phyloP scores from a whole-genome alignment of 2,113 vertebrate species.

The Abramis brama region DNA sequence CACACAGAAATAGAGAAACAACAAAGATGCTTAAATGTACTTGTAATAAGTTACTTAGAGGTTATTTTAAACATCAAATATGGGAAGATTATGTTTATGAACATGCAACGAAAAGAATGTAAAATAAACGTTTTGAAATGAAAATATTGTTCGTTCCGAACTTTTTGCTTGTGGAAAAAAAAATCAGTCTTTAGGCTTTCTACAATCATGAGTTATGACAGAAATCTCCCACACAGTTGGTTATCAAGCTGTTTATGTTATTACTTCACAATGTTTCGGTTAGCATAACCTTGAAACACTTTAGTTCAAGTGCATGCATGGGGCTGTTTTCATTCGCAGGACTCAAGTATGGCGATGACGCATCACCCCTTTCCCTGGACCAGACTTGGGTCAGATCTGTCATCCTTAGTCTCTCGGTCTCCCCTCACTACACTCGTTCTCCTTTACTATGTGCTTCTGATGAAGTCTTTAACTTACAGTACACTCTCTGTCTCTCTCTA shows the following conservation, averaged over 20 bases:
- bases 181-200: slow-evolving; percentile 62
- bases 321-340: slow-evolving; percentile 75
- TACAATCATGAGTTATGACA: slow-evolving; percentile 75
- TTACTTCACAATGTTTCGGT: slow-evolving; percentile 79
- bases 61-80: not conserved
- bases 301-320: slow-evolving; percentile 76
- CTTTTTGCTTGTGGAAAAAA: slow-evolving; percentile 58
- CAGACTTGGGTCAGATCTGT: slow-evolving; percentile 62
- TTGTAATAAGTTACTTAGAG: not conserved
- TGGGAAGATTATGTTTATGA: not conserved
- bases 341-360: slow-evolving; percentile 76
- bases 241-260: slow-evolving; percentile 83
- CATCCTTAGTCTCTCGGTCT: slow-evolving; percentile 58
- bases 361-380: slow-evolving; percentile 61
- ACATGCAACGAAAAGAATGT: slow-evolving; percentile 27
- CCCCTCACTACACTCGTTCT: slow-evolving; percentile 38
- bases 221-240: slow-evolving; percentile 75
- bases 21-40: not conserved
- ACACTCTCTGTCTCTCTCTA: slow-evolving; percentile 42
- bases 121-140: slow-evolving; percentile 41
- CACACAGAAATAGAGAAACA: no score
- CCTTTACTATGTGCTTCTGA: slow-evolving; percentile 12
- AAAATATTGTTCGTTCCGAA: slow-evolving; percentile 50
- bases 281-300: slow-evolving; percentile 82
- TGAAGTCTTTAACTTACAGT: not conserved